A percentile compares a stretch with the other conserved stretches of the same genome.
Evolutionary conservation across 2,888 invertebrate species (phyloP).

Genomic region (Spodoptera littoralis): DNA sequence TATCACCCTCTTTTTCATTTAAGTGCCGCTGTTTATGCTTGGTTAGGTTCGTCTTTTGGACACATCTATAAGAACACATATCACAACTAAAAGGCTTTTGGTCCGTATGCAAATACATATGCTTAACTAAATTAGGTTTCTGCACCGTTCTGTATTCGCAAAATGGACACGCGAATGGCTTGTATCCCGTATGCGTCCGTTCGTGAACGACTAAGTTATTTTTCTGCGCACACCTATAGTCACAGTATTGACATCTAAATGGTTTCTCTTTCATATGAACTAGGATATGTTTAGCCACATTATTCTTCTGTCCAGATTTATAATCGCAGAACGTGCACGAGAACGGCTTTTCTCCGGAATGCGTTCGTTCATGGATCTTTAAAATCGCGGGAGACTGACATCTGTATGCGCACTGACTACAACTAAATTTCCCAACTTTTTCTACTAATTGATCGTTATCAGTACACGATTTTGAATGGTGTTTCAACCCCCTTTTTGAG

Average conservation of each 20-base stretch:
- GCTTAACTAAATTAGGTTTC: conserved; percentile 86
- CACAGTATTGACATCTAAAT: conserved; percentile 84
- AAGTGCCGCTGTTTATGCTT: conserved; percentile 85
- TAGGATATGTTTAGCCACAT: conserved; percentile 85
- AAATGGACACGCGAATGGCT: conserved; percentile 85
- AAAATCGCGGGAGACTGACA: conserved; percentile 86
- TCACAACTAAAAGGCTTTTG: conserved; percentile 86
- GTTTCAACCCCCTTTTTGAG: conserved; percentile 78
- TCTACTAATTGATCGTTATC: conserved; percentile 63
- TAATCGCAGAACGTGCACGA: conserved; percentile 85
- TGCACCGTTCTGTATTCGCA: conserved; percentile 86
- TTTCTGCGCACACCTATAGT: conserved; percentile 85
- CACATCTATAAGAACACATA: conserved; percentile 83
- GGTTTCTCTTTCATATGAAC: conserved; percentile 88
- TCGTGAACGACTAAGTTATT: conserved; percentile 86
- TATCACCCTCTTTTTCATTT: conserved; percentile 78
- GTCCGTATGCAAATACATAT: conserved; percentile 86
- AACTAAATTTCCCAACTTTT: conserved; percentile 79
- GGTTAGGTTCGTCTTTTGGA: conserved; percentile 85
- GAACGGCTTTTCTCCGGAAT: conserved; percentile 85
- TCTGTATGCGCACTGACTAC: conserved; percentile 81
- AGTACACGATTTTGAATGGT: conserved; percentile 75
- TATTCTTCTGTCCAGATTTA: conserved; percentile 86
- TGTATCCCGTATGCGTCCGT: conserved; percentile 85
- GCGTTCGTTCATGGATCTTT: conserved; percentile 85